These are phyloP conservation scores for Eulemur mongoz DNA, from an alignment of 2,797 vertebrate species.

Conservation along the genomic window DNA sequence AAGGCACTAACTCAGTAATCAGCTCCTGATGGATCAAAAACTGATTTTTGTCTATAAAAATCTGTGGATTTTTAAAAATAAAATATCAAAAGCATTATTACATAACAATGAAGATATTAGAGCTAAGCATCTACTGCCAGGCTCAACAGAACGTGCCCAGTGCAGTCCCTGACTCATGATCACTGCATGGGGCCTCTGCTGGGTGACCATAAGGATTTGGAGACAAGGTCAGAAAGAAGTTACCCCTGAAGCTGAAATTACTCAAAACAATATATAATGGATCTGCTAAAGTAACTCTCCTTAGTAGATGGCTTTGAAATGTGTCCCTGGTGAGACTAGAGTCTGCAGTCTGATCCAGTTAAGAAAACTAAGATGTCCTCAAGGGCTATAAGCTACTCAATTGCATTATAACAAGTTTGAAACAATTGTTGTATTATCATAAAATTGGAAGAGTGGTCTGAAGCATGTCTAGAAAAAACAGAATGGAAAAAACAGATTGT, in stretches of 20 bases:
- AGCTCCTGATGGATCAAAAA: conserved; percentile 14
- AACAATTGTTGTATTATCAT: background rate
- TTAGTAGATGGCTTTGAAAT: conserved; percentile 52
- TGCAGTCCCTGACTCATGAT: background rate
- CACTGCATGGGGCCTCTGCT: background rate
- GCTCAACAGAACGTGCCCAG: background rate
- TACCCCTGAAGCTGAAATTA: background rate
- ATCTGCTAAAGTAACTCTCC: background rate
- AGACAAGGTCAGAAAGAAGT: conserved; percentile 24
- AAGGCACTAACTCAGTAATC: conserved; percentile 9
- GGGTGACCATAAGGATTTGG: background rate
- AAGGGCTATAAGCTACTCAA: conserved; percentile 24
- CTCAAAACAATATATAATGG: conserved; percentile 1
- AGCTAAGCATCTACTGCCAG: background rate
- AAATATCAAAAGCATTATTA: background rate
- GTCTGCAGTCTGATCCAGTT: conserved; percentile 52
- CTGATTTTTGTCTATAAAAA: background rate
- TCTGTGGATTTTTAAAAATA: background rate
- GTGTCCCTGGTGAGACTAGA: conserved; percentile 22
- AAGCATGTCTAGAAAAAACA: conserved; percentile 7
- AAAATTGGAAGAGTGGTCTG: conserved; percentile 38
- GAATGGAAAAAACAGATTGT: background rate
- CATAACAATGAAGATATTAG: background rate
- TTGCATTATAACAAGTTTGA: conserved; percentile 25
- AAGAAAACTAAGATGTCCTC: conserved; percentile 51